Percentiles rank a stretch among this genome's conserved stretches.
phyloP scores from a whole-genome alignment of 1,140 invertebrate genomes.

The Trichonephila clavipes region DNA sequence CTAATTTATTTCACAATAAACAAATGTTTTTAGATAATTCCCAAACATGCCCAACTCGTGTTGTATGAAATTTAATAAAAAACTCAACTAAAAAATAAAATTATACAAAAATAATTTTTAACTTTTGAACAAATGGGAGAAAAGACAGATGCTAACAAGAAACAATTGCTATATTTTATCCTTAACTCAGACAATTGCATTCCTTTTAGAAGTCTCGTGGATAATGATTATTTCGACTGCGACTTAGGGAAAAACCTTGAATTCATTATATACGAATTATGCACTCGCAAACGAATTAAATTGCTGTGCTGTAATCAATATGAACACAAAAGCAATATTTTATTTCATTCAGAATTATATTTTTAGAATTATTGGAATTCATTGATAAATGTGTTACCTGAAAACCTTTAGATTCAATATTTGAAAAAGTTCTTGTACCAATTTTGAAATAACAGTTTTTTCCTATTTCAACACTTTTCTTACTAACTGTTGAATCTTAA shows the following conservation, averaged over 20 bases:
- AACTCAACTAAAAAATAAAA: too few relatives aligned
- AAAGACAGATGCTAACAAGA: not conserved
- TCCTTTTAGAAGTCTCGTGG: not conserved
- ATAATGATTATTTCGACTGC: not conserved
- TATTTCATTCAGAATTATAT: too few relatives aligned
- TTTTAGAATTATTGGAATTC: too few relatives aligned
- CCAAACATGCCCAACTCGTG: too few relatives aligned
- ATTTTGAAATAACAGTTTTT: too few relatives aligned
- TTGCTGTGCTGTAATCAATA: not conserved
- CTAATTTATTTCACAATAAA: too few relatives aligned
- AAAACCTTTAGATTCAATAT: too few relatives aligned
- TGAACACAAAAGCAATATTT: not conserved
- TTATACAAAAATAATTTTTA: not conserved
- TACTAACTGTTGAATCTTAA: too few relatives aligned
- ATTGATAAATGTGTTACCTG: too few relatives aligned
- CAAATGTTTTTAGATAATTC: too few relatives aligned
- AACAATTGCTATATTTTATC: not conserved
- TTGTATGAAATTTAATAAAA: not conserved
- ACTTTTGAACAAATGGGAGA: not conserved
- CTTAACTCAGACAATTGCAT: not conserved
- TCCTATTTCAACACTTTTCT: too few relatives aligned
- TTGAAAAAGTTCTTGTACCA: too few relatives aligned
- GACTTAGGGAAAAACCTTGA: not conserved
- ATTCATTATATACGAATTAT: slow-evolving; percentile 21
- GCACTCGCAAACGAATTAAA: not conserved